Evolutionary conservation across 92 coral and sea anemone species (phyloP), one percentile per base, ranked within the genome.

Genomic region (Nematostella vectensis): DNA sequence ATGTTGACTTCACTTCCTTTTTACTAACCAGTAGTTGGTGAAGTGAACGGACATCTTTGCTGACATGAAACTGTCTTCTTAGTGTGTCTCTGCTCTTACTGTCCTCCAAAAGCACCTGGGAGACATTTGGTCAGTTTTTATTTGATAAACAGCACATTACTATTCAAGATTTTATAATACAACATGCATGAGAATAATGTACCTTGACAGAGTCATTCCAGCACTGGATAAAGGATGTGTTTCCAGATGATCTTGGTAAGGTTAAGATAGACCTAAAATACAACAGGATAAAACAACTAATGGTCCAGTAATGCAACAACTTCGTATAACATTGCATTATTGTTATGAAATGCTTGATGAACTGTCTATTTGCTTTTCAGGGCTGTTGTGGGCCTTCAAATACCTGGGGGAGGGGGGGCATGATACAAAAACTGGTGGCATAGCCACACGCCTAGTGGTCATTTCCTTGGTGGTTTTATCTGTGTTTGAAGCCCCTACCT

Each of bases 11-110:
- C n/a, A n/a, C 40, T 15, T 33, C 40, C 6, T 6, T 6, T 33
- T 6, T 6, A 38, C 94, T 61, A 31, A 91, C 98, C 75, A 91
- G 78, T 11, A 91, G 71, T 16, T 60, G 72, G 50, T 91, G 98
- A 12, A 91, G 74, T 25, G 81, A 78, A 56, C 91, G 53, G 24
- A 91, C 58, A 50, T 83, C 94, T 63, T 91, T 91, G 24, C 70
- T 78, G 39, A 82, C 39, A 33, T 59, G 52, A 57, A 76, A 91
- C 59, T 86, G 79, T 27, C 77, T 63, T 21, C 65, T 74, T 12
- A 91, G 62, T n/a, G 78, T 81, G 45, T 83, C 84, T 63, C 52
- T 70, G 0, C 83, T 62, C 31, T 58, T 56, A 38, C 61, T 59
- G 40, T 76, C 69, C 53, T 64, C 68, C 30, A 83, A 69, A 47